These are phyloP conservation scores for Meteorus cinctellus DNA, from an alignment of 2,888 invertebrate genomes.

Conservation along the genomic window DNA sequence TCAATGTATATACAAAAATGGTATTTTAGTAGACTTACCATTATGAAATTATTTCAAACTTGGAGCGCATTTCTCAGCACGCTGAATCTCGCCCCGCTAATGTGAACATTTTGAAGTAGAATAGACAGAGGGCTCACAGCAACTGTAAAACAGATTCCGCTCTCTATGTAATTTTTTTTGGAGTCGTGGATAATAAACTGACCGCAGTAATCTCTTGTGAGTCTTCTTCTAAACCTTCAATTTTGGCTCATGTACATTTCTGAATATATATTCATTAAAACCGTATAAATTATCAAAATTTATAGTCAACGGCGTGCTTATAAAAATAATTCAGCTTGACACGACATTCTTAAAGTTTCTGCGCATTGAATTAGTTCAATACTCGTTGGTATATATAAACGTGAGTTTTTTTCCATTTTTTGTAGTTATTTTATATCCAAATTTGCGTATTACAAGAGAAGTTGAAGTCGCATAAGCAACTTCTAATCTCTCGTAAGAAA, in stretches of 20 bases:
- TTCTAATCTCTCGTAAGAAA: too few relatives aligned
- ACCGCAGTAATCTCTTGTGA: constrained; percentile 5
- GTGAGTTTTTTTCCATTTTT: not conserved
- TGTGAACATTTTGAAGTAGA: not conserved
- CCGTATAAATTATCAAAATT: not conserved
- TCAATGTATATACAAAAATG: not conserved
- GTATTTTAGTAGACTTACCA: not conserved
- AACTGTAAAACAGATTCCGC: not conserved
- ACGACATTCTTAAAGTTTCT: not conserved
- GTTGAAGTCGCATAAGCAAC: not conserved
- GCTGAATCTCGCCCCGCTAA: too few relatives aligned
- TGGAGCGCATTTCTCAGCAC: not conserved
- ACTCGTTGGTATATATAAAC: constrained; percentile 5
- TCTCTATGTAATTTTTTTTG: not conserved
- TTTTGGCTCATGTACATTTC: not conserved
- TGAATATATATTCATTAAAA: not conserved
- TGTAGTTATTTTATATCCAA: too few relatives aligned
- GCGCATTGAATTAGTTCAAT: constrained; percentile 1
- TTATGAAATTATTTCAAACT: not conserved
- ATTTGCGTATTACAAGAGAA: not conserved
- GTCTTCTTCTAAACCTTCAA: not conserved
- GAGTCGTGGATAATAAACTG: constrained; percentile 22
- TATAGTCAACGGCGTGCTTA: not conserved
- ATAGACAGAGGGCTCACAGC: not conserved
- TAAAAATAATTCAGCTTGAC: not conserved